phyloP scores from a whole-genome alignment of 2,113 vertebrate genomes.

The Trinectes maculatus region DNA sequence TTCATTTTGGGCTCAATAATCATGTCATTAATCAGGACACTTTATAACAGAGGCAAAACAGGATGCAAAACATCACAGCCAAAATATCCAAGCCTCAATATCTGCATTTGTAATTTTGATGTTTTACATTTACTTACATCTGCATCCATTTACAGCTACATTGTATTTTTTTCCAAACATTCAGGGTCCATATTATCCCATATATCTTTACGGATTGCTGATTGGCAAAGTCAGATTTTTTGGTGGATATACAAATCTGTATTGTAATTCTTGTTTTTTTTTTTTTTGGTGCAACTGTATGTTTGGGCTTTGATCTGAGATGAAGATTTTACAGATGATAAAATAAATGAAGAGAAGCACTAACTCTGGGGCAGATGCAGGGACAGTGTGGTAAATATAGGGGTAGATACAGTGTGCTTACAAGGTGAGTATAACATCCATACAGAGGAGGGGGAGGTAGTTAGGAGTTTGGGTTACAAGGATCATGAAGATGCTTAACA shows the following conservation, averaged over 20 bases:
- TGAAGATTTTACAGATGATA: conserved; percentile 43
- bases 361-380: conserved; percentile 68
- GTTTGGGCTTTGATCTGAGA: conserved; percentile 33
- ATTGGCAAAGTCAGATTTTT: conserved; percentile 11
- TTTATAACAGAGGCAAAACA: not conserved
- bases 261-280: conserved; percentile 11
- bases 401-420: conserved; percentile 67
- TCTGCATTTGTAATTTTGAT: not conserved
- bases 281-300: conserved; percentile 17
- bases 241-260: conserved; percentile 13
- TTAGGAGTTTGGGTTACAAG: conserved; percentile 77
- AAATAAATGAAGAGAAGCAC: conserved; percentile 50
- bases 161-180: too few relatives aligned
- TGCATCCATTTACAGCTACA: not conserved
- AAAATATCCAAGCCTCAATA: conserved; percentile 1
- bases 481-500: conserved; percentile 72
- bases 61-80: conserved; percentile 15
- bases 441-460: conserved; percentile 75
- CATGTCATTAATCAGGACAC: not conserved
- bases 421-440: conserved; percentile 60
- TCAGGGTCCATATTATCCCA: not conserved
- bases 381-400: conserved; percentile 65
- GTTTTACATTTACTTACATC: not conserved
- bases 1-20: conserved; percentile 2
- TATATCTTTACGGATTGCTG: conserved; percentile 5